Evolutionary conservation across 2,888 invertebrate genomes (phyloP), one percentile per base, ranked within the genome.

Genomic region (Lasioglossum marginatum): DNA sequence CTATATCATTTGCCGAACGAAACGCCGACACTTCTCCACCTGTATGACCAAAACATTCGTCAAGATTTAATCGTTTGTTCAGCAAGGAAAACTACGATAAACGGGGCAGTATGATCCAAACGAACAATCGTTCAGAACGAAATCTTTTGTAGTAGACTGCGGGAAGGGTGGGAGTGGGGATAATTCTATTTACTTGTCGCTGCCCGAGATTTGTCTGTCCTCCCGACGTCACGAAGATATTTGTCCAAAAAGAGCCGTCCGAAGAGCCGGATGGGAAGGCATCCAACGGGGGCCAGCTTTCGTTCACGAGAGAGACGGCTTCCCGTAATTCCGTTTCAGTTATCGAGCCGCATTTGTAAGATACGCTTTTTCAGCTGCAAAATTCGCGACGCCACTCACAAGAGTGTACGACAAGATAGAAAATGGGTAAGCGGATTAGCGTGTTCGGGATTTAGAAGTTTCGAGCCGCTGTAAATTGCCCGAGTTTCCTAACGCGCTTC

Each of bases 351-450:
- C 77, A 66, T 63, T 79, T 57, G 79, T 73, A 82, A 79, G 82
- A 86, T 76, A 60, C 86, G 66, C 63, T 76, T 87, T 87, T 79
- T 77, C 77, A 60, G 78, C 77, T 16, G 75, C 68, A 79, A 87
- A 87, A 82, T 84, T 82, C 87, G 76, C 74, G 71, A n/a, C 82
- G 60, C 57, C 66, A 76, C 75, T 71, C 79, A 81, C 60, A 83
- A 86, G 80, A 72, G 79, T 74, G 52, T 31, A n/a, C 48, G 45
- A 68, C 31, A 37, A 74, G 87, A 83, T 80, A 72, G 79, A 78
- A 70, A 66, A 79, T 27, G n/a, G 68, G 57, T 88, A 88, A 88
- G 88, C 82, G 88, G 88, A 88, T 88, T 83, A 88, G 40, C 79
- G 57, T 68, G 77, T 73, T n/a, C 79, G 73, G 85, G 85, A 83